Evolutionary conservation across 2,797 vertebrate species (phyloP).

Genomic region (Scomberomorus guttatus): DNA sequence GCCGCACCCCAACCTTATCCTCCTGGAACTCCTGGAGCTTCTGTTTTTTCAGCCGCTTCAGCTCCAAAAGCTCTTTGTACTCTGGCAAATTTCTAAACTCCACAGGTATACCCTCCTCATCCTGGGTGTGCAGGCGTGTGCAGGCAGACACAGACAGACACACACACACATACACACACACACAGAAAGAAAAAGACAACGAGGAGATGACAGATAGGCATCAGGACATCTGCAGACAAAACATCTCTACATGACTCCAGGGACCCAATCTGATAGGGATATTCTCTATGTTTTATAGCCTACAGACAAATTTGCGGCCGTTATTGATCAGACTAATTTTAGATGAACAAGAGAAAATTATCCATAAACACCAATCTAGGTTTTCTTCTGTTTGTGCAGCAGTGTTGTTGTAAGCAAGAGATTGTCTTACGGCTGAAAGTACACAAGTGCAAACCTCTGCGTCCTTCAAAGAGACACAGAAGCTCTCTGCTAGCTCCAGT

Average conservation of each 20-base stretch:
- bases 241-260: conserved; percentile 7
- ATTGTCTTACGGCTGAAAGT: conserved; percentile 27
- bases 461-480: conserved; percentile 11
- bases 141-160: conserved; percentile 4
- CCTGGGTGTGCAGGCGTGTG: conserved; percentile 87
- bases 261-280: not conserved
- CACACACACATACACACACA: conserved; percentile 6
- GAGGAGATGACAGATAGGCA: not conserved
- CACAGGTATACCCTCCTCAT: conserved; percentile 93
- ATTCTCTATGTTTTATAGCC: conserved; percentile 14
- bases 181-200: conserved; percentile 13
- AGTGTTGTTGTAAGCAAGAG: not conserved
- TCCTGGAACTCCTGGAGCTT: conserved; percentile 94
- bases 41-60: conserved; percentile 96
- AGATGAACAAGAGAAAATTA: conserved; percentile 2
- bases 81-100: conserved; percentile 91
- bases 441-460: not conserved
- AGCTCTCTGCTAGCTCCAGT: too few species aligned
- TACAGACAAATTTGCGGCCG: conserved; percentile 6
- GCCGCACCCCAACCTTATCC: conserved; percentile 90
- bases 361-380: conserved; percentile 1
- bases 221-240: conserved; percentile 20
- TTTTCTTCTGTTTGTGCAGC: conserved; percentile 11
- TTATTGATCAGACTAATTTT: conserved; percentile 34
- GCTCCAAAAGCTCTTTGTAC: conserved; percentile 96